A percentile compares a stretch with the other conserved stretches of the same genome.
phyloP scores from a whole-genome alignment of 2,113 vertebrate species.

The Capreolus pygargus region DNA sequence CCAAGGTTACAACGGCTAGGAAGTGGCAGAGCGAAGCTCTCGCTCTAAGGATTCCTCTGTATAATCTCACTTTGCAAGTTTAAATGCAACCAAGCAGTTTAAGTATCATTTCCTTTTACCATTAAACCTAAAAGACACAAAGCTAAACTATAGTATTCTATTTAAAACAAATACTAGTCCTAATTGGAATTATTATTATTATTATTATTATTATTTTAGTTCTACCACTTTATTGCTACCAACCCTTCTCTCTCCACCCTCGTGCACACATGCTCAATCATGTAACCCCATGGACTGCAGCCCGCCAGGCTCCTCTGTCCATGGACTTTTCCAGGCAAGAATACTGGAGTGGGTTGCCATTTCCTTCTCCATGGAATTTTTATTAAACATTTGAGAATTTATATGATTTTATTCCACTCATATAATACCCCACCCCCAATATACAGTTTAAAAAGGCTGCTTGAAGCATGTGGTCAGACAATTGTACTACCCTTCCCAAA shows the following conservation, averaged over 20 bases:
- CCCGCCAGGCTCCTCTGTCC: too few relatives aligned
- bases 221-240: too few relatives aligned
- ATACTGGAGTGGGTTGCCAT: too few relatives aligned
- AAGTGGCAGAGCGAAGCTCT: neutral
- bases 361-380: neutral
- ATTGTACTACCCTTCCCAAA: neutral
- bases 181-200: neutral
- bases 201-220: neutral
- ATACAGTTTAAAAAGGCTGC: neutral
- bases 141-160: neutral
- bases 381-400: constrained; percentile 14
- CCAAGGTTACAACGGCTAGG: neutral
- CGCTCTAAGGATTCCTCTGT: neutral
- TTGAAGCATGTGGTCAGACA: neutral
- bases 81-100: neutral
- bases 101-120: neutral
- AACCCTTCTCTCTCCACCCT: too few relatives aligned
- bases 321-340: too few relatives aligned
- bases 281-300: too few relatives aligned
- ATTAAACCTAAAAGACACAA: constrained; percentile 4
- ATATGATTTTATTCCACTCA: neutral
- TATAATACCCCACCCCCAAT: neutral
- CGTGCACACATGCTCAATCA: too few relatives aligned
- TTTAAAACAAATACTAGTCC: constrained; percentile 12
- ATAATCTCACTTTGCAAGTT: constrained; percentile 4